These are phyloP conservation scores for Pygoscelis antarcticus DNA, from an alignment of 2,113 vertebrate species.

Conservation along the genomic window DNA sequence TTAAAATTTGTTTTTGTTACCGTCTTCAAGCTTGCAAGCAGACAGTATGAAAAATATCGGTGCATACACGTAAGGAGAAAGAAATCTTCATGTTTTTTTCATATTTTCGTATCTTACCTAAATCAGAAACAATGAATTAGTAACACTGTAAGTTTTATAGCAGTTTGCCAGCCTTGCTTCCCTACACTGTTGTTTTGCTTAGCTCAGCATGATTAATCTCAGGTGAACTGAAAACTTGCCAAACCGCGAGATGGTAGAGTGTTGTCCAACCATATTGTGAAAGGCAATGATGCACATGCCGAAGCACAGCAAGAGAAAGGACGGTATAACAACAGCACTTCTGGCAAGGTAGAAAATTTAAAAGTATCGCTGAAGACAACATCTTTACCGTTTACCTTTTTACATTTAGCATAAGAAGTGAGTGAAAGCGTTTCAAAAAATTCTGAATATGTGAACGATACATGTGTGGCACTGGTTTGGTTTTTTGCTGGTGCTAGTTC, in stretches of 20 bases:
- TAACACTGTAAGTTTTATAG: background rate
- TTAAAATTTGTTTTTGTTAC: background rate
- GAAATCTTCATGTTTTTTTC: background rate
- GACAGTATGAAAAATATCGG: background rate
- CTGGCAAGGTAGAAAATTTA: background rate
- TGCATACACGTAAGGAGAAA: background rate
- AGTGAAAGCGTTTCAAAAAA: background rate
- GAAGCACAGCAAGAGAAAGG: background rate
- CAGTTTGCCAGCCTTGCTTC: background rate
- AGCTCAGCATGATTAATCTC: background rate
- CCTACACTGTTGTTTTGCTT: background rate
- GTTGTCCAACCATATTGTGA: background rate
- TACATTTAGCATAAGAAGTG: background rate
- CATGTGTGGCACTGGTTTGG: background rate
- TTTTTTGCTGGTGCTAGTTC: background rate
- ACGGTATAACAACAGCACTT: background rate
- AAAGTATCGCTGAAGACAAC: background rate
- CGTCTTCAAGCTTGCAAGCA: background rate
- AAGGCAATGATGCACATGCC: background rate
- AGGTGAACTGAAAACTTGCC: background rate
- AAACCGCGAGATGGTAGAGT: background rate
- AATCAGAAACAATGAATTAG: background rate
- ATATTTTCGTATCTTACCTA: background rate
- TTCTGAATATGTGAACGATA: fast-evolving
- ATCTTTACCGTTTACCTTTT: background rate